These are phyloP conservation scores for Galerucella nymphaeae DNA, from an alignment of 2,888 invertebrate genomes.

Conservation along the genomic window DNA sequence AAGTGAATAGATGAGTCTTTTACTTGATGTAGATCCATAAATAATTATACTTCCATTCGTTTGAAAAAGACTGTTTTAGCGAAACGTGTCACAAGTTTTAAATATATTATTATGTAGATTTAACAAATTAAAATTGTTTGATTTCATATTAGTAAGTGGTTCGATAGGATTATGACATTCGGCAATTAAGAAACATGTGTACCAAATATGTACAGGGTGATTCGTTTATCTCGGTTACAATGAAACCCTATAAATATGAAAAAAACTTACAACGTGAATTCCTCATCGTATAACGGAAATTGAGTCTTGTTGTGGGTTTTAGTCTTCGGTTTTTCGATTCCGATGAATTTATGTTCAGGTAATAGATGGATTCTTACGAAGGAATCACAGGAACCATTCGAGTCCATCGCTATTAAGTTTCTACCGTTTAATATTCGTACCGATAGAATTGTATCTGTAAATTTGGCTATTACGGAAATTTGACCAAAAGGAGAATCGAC, in stretches of 20 bases:
- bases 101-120: too few species aligned
- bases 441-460: slow-evolving; percentile 76
- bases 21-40: too few species aligned
- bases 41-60: too few species aligned
- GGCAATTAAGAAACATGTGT: too few species aligned
- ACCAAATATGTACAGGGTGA: too few species aligned
- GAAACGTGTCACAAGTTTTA: too few species aligned
- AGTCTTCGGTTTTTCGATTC: slow-evolving; percentile 83
- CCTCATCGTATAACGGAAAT: slow-evolving; percentile 95
- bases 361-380: slow-evolving; percentile 89
- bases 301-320: slow-evolving; percentile 92
- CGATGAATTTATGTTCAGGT: slow-evolving; percentile 85
- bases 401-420: slow-evolving; percentile 87
- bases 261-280: slow-evolving; percentile 88
- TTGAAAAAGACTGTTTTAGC: too few species aligned
- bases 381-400: slow-evolving; percentile 91
- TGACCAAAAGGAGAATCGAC: slow-evolving; percentile 77
- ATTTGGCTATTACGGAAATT: slow-evolving; percentile 81
- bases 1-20: too few species aligned
- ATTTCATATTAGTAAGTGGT: too few species aligned
- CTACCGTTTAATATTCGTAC: slow-evolving; percentile 91
- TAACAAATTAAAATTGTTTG: too few species aligned
- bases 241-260: not conserved
- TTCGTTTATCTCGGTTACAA: too few species aligned
- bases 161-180: too few species aligned